Conservation (phyloP, 2,888 invertebrate genomes). For the Polyommatus iphigenia region DNA sequence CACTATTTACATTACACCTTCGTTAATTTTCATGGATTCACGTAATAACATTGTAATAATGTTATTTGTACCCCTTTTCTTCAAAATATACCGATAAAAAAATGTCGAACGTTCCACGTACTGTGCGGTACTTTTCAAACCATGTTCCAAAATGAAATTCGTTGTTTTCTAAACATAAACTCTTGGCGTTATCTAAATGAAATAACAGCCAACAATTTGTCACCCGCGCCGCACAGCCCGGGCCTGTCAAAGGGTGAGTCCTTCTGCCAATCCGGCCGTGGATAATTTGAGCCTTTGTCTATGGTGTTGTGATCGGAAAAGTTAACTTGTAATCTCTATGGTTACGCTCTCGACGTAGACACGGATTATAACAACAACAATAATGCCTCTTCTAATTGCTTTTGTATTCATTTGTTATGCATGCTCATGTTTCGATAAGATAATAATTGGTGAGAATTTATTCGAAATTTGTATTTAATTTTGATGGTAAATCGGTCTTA, state of each 20-base stretch:
- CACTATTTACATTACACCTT: not conserved
- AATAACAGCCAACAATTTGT: constrained; percentile 66
- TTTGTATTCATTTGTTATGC: not conserved
- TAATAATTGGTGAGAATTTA: not conserved
- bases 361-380: constrained; percentile 11
- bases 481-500: not conserved
- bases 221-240: constrained; percentile 59
- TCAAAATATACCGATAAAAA: not conserved
- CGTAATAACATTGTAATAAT: not conserved
- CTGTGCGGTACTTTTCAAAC: not conserved
- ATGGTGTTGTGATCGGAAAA: constrained; percentile 76
- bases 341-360: constrained; percentile 45
- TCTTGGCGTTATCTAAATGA: constrained; percentile 41
- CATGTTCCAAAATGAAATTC: not conserved
- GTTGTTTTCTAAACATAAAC: constrained; percentile 30
- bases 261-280: constrained; percentile 66
- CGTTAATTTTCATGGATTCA: not conserved
- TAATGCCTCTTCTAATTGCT: constrained; percentile 10
- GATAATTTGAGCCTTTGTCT: constrained; percentile 76
- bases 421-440: not conserved
- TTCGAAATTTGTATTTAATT: not conserved
- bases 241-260: constrained; percentile 64
- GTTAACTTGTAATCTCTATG: constrained; percentile 76
- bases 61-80: not conserved
- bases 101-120: no score